Conservation (phyloP, 2,797 vertebrate species). For the Oreochromis grahami region DNA sequence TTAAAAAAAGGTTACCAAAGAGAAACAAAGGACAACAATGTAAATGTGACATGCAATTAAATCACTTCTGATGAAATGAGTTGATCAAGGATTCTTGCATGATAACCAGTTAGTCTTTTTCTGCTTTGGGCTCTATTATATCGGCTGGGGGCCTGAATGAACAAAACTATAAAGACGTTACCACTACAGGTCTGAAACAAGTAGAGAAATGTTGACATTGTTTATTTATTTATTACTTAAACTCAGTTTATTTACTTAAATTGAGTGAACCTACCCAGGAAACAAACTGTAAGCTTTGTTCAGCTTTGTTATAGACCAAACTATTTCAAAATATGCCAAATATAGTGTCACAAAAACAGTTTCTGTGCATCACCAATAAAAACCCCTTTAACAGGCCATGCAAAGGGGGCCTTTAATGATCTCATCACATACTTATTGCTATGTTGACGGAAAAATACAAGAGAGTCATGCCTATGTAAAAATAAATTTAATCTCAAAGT, state of each 20-base stretch:
- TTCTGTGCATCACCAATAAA: not conserved
- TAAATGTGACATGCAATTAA: not conserved
- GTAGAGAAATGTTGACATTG: not conserved
- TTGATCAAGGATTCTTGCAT: not conserved
- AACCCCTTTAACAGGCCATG: accelerated
- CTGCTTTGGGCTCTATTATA: not conserved
- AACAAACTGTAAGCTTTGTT: not conserved
- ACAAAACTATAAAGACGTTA: not conserved
- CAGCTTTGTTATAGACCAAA: not conserved
- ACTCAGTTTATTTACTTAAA: not conserved
- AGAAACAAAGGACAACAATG: not conserved
- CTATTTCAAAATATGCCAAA: not conserved
- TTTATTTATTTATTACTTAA: not conserved
- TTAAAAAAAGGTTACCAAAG: not conserved
- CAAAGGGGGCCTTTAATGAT: not conserved
- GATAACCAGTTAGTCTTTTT: not conserved
- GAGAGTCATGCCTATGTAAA: conserved; percentile 40
- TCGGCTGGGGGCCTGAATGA: not conserved
- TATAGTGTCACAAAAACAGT: not conserved
- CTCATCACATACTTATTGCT: not conserved
- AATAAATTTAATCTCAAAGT: conserved; percentile 64
- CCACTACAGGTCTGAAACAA: not conserved
- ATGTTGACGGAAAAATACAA: not conserved
- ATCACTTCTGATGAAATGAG: not conserved
- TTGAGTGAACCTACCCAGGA: not conserved